A percentile compares a stretch with the other conserved stretches of the same genome.
These are phyloP conservation scores for Poecilia gillii DNA, from an alignment of 2,797 vertebrate species.

Conservation along the genomic window DNA sequence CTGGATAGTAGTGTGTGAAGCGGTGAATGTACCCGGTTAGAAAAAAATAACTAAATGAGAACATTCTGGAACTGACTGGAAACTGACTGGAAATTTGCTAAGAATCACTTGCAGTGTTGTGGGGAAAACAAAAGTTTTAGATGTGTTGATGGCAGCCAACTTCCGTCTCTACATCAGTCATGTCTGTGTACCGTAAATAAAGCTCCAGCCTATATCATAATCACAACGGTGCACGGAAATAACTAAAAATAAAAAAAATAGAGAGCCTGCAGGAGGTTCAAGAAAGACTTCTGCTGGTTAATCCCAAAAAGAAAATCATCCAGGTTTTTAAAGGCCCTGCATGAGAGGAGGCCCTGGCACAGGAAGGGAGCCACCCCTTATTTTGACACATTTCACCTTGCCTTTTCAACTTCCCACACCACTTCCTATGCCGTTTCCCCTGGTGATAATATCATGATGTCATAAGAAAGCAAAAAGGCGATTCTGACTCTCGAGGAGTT, in stretches of 20 bases:
- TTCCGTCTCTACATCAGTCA: background rate
- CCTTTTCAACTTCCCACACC: slow-evolving; percentile 53
- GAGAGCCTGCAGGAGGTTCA: background rate
- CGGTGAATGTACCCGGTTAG: background rate
- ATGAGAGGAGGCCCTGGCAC: slow-evolving; percentile 32
- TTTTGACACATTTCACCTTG: slow-evolving; percentile 36
- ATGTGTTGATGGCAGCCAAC: too few species aligned
- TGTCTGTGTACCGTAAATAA: background rate
- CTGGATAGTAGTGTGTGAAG: background rate
- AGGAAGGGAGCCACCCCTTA: slow-evolving; percentile 55
- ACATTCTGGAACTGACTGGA: background rate
- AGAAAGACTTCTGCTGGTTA: background rate
- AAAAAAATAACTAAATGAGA: background rate
- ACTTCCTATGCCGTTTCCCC: slow-evolving; percentile 62
- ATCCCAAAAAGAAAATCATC: slow-evolving; percentile 25
- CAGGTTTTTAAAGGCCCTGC: background rate
- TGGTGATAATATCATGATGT: slow-evolving; percentile 69
- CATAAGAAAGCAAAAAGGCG: slow-evolving; percentile 53
- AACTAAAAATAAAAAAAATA: background rate
- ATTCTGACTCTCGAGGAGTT: slow-evolving; percentile 42
- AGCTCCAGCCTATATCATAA: background rate
- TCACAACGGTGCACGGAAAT: background rate
- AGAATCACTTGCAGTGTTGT: background rate
- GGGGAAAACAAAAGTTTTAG: background rate
- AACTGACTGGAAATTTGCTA: background rate